A percentile compares a stretch with the other conserved stretches of the same genome.
Evolutionary conservation across 1,140 invertebrate species (phyloP).

Genomic region (Vollenhovia emeryi): DNA sequence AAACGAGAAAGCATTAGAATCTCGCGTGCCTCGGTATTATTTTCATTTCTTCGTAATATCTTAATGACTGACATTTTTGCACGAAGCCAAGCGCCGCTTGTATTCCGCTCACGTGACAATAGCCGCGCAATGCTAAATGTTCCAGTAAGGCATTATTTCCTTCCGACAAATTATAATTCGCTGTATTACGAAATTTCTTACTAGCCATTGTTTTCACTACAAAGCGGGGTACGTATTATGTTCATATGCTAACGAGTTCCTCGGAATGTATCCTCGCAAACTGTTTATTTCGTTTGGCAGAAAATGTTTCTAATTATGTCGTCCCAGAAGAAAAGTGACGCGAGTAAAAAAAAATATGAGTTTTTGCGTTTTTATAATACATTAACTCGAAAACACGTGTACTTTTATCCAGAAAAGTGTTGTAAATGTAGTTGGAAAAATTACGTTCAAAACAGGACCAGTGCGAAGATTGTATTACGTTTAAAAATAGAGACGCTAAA

Average conservation of each 20-base stretch:
- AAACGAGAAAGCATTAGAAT: constrained; percentile 20
- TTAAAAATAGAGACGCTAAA: too few relatives aligned
- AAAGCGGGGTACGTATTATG: neutral
- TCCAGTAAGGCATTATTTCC: neutral
- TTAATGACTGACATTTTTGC: constrained; percentile 48
- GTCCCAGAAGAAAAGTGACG: too few relatives aligned
- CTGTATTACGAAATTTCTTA: neutral
- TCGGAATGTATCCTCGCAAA: constrained; percentile 21
- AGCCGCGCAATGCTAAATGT: neutral
- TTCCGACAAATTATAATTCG: constrained; percentile 30
- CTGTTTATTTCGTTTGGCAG: neutral
- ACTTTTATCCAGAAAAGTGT: too few relatives aligned
- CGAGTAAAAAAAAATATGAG: too few relatives aligned
- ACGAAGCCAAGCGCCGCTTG: neutral
- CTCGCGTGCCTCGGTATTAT: constrained; percentile 26
- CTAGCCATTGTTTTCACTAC: constrained; percentile 30
- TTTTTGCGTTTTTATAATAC: too few relatives aligned
- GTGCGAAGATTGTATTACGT: too few relatives aligned
- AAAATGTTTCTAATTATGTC: constrained; percentile 13
- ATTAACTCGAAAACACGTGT: too few relatives aligned
- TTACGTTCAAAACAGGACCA: too few relatives aligned
- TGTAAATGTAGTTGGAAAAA: too few relatives aligned
- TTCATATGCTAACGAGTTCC: constrained; percentile 15
- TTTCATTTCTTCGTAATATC: constrained; percentile 15
- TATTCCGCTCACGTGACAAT: constrained; percentile 39